Evolutionary conservation across 2,797 vertebrate genomes (phyloP).

Genomic region (Macropodus opercularis): DNA sequence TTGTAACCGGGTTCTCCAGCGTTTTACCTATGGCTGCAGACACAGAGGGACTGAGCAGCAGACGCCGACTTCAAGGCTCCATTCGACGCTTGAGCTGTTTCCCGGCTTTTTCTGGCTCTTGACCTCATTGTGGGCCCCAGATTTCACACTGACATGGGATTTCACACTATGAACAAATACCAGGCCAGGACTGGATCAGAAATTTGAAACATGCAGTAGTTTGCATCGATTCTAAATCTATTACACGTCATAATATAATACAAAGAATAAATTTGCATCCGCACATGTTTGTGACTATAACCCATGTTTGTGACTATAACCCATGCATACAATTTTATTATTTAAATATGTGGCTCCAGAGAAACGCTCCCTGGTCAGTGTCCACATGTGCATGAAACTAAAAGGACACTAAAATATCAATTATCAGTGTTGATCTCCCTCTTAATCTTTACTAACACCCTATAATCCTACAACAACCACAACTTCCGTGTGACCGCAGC

Average conservation of each 20-base stretch:
- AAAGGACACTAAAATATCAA: neutral
- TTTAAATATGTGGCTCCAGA: neutral
- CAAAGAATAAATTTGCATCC: neutral
- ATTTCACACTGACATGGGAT: constrained; percentile 13
- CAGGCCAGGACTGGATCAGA: neutral
- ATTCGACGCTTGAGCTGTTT: constrained; percentile 10
- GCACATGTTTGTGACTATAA: neutral
- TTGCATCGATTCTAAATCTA: neutral
- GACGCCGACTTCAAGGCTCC: constrained; percentile 6
- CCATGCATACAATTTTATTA: constrained; percentile 1
- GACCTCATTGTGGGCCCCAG: constrained; percentile 24
- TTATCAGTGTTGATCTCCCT: neutral
- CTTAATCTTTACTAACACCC: neutral
- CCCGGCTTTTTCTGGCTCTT: constrained; percentile 14
- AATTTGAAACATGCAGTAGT: neutral
- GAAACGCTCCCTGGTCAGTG: neutral
- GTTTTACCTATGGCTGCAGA: constrained; percentile 16
- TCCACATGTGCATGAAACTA: neutral
- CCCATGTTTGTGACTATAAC: too few relatives aligned
- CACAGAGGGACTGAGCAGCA: constrained; percentile 24
- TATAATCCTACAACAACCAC: neutral
- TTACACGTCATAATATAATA: neutral
- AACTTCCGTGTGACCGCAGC: neutral
- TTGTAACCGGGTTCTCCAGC: neutral
- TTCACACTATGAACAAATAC: constrained; percentile 1